Conservation (phyloP, 2,797 vertebrate genomes). For the Natrix natrix region DNA sequence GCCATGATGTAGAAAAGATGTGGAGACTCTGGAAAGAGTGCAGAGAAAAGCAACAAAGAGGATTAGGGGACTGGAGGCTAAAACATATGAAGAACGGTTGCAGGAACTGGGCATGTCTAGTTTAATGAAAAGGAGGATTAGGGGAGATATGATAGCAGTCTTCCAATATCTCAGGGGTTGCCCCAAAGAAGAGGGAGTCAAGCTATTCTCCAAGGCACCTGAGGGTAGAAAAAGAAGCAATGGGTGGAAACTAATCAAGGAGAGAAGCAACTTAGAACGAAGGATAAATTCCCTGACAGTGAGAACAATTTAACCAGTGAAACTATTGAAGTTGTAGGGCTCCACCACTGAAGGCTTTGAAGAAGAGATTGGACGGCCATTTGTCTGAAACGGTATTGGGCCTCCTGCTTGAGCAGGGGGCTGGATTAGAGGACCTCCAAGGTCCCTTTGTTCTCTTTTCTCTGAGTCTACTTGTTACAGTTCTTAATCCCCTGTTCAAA, state of each 20-base stretch:
- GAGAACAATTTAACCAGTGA: too few relatives aligned
- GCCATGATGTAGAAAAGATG: too few relatives aligned
- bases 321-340: too few relatives aligned
- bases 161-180: too few relatives aligned
- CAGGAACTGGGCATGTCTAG: background rate
- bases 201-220: too few relatives aligned
- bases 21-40: background rate
- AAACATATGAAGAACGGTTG: fast-evolving
- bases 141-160: fast-evolving
- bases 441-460: background rate
- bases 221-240: too few relatives aligned
- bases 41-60: background rate
- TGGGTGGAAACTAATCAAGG: too few relatives aligned
- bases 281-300: too few relatives aligned
- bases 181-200: too few relatives aligned
- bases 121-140: background rate
- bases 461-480: background rate
- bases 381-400: background rate
- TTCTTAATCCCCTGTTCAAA: background rate
- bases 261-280: too few relatives aligned
- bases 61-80: background rate
- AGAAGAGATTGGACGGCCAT: too few relatives aligned
- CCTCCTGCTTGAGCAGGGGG: background rate
- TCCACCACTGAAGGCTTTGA: too few relatives aligned
- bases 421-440: background rate